phyloP scores from a whole-genome alignment of 1,140 invertebrate species.

The Drosophila nannoptera region DNA sequence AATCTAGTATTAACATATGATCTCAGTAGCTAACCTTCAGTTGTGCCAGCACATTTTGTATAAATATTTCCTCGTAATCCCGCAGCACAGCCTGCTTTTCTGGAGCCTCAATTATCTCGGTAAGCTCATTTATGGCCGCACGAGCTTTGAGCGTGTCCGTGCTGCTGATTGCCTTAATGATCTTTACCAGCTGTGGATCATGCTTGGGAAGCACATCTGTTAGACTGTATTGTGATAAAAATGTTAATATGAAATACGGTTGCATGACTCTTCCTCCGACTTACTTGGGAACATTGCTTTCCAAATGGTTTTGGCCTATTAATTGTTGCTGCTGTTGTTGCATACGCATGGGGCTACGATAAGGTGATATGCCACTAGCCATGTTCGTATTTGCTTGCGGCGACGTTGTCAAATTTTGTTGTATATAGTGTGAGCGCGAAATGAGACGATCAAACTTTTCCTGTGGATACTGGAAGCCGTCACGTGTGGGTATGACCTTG shows the following conservation, averaged over 20 bases:
- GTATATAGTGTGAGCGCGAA: conserved; percentile 56
- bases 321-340: conserved; percentile 32
- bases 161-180: conserved; percentile 71
- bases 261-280: neutral
- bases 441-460: conserved; percentile 79
- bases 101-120: conserved; percentile 73
- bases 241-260: neutral
- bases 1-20: neutral
- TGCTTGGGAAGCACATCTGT: conserved; percentile 74
- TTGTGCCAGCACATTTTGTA: conserved; percentile 76
- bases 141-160: conserved; percentile 69
- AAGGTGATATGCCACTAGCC: conserved; percentile 56
- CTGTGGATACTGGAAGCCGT: conserved; percentile 80
- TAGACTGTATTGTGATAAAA: conserved; percentile 42
- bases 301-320: conserved; percentile 21
- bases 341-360: conserved; percentile 61
- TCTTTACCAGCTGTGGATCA: conserved; percentile 74
- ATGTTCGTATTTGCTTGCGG: conserved; percentile 39
- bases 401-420: conserved; percentile 50
- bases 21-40: conserved; percentile 59
- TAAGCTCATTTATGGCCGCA: conserved; percentile 73
- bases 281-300: conserved; percentile 66
- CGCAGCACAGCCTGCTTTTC: conserved; percentile 77
- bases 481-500: conserved; percentile 73
- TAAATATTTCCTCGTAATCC: conserved; percentile 78